Evolutionary conservation across 1,140 invertebrate genomes (phyloP), one percentile per base, ranked within the genome.

Genomic region (Bombus cullumanus): DNA sequence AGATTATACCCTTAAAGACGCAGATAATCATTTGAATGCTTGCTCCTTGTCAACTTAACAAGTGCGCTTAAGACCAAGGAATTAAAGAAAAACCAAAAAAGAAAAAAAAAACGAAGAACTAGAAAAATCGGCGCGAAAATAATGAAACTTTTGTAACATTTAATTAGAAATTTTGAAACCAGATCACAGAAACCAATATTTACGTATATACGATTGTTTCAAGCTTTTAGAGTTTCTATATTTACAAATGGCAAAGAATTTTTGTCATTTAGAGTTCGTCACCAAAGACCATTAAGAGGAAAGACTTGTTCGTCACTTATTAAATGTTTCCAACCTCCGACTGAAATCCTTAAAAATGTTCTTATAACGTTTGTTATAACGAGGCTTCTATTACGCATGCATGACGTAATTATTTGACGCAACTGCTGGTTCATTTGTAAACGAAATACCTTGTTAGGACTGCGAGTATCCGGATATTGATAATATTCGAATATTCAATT

Each of bases 61-160:
- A 89, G 88, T 89, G 88, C 88, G 74, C 87, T 89, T 89, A 89
- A 78, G 47, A 86, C 77, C 69, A 82, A 80, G 66, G 73, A 86
- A 74, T 86, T 75, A 86, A 77, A 59, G 31, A 25, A 77, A 77
- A 41, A 41, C 12, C 1, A 22, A 69, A 39, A 10, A 76, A 9
- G 39, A 53, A 22, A 77, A n/a, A n/a, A 31, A 9, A n/a, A 4
- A 53, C 0, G 62, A 66, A 34, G n/a, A 66, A 39, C 43, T 34
- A 53, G 77, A 37, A 75, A 41, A 69, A 41, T 43, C 2, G 31
- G 57, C 31, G 64, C 31, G 57, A 53, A 37, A 80, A 31, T 57
- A 43, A 89, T 43, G 62, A n/a, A 10, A 83, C 71, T 73, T 88
- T 85, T 89, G 39, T 85, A 85, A 77, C 53, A 47, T 53, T 73